Evolutionary conservation across 2,797 vertebrate genomes (phyloP).

Genomic region (Sebastolobus altivelis): DNA sequence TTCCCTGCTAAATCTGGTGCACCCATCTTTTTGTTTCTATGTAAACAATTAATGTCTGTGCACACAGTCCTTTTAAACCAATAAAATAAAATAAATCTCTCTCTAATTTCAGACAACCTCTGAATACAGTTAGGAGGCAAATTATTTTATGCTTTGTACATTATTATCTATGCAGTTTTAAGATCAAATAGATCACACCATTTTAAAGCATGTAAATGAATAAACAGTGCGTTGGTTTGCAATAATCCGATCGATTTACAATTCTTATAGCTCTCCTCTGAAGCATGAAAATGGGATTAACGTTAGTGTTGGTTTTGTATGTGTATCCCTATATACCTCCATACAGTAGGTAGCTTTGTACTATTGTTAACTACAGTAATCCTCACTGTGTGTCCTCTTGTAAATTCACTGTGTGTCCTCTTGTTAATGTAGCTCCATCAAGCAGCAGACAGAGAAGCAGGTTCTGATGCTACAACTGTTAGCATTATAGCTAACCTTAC

Average conservation of each 20-base stretch:
- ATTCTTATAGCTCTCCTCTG: neutral
- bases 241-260: neutral
- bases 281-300: too few relatives aligned
- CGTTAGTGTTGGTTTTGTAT: too few relatives aligned
- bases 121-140: neutral
- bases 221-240: neutral
- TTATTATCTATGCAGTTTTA: neutral
- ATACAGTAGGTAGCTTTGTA: too few relatives aligned
- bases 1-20: too few relatives aligned
- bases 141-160: neutral
- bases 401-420: neutral
- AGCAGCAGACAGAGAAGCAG: neutral
- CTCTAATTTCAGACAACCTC: neutral
- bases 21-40: too few relatives aligned
- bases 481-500: slow-evolving; percentile 53
- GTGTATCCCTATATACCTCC: too few relatives aligned
- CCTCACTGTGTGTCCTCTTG: neutral
- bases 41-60: too few relatives aligned
- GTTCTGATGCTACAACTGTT: slow-evolving; percentile 40
- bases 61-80: too few relatives aligned
- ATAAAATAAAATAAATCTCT: neutral
- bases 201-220: too few relatives aligned
- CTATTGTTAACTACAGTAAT: neutral
- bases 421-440: neutral
- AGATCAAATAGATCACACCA: neutral